Evolutionary conservation across 2,888 invertebrate genomes (phyloP).

Genomic region (Agrochola macilenta): DNA sequence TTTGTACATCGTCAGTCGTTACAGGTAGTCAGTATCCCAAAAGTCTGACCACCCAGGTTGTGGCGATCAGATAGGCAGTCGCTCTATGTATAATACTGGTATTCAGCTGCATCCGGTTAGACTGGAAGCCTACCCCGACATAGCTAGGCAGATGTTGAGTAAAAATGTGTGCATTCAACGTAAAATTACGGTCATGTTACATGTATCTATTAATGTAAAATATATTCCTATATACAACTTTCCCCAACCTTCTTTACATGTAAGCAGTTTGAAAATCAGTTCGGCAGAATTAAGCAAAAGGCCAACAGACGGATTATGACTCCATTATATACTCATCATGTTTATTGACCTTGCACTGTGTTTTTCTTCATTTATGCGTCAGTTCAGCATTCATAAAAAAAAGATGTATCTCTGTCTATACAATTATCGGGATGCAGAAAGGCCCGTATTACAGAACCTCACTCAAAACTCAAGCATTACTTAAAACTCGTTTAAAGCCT

Average conservation of each 20-base stretch:
- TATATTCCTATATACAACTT: background rate
- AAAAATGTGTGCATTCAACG: background rate
- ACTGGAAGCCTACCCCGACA: background rate
- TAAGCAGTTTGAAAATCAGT: slow-evolving; percentile 10
- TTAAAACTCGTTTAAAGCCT: no score
- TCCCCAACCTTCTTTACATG: background rate
- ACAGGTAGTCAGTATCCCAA: background rate
- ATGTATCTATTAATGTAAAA: background rate
- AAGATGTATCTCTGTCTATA: background rate
- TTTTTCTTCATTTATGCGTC: background rate
- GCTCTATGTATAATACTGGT: background rate
- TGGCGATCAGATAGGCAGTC: background rate
- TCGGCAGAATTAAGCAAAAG: background rate
- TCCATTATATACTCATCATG: background rate
- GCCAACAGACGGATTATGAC: background rate
- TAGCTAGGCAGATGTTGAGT: background rate
- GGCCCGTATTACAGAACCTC: no score
- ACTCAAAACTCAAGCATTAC: no score
- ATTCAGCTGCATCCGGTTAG: background rate
- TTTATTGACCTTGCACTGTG: background rate
- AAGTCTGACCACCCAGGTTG: background rate
- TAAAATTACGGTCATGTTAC: background rate
- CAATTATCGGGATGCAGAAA: background rate
- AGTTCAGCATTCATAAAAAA: background rate
- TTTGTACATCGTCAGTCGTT: background rate